Percentiles rank a stretch among this genome's conserved stretches.
Evolutionary conservation across 2,113 vertebrate species (phyloP).

Genomic region (Dicentrarchus labrax): DNA sequence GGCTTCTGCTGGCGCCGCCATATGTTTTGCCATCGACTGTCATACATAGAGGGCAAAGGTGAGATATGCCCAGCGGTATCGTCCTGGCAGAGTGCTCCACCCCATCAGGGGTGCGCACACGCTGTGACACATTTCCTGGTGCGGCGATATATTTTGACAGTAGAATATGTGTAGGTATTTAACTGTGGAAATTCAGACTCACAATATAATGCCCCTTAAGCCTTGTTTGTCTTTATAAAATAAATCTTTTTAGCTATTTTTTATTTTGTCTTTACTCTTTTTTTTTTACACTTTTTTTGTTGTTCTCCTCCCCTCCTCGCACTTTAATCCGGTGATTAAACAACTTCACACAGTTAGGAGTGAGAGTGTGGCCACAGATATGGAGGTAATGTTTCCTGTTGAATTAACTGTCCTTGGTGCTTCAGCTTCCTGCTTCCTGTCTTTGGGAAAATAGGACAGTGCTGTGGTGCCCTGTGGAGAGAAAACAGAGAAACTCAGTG

Average conservation of each 20-base stretch:
- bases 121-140: constrained; percentile 57
- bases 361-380: constrained; percentile 37
- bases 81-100: constrained; percentile 64
- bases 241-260: constrained; percentile 7
- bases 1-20: constrained; percentile 28
- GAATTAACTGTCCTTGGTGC: constrained; percentile 31
- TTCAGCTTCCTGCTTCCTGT: constrained; percentile 58
- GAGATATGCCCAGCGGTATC: constrained; percentile 66
- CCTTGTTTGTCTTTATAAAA: neutral
- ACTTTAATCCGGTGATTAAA: constrained; percentile 33
- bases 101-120: constrained; percentile 56
- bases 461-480: constrained; percentile 39
- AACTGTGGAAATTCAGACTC: constrained; percentile 44
- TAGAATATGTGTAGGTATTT: constrained; percentile 13
- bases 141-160: constrained; percentile 44
- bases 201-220: constrained; percentile 2
- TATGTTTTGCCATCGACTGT: constrained; percentile 61
- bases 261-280: neutral
- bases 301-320: neutral
- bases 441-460: constrained; percentile 47
- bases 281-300: constrained; percentile 7
- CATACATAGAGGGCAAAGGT: constrained; percentile 65
- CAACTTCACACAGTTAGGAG: constrained; percentile 19
- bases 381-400: constrained; percentile 61
- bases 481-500: constrained; percentile 53